Percentiles rank a stretch among this genome's conserved stretches.
These are phyloP conservation scores for Lasiurus borealis DNA, from an alignment of 2,113 vertebrate species.

Conservation along the genomic window DNA sequence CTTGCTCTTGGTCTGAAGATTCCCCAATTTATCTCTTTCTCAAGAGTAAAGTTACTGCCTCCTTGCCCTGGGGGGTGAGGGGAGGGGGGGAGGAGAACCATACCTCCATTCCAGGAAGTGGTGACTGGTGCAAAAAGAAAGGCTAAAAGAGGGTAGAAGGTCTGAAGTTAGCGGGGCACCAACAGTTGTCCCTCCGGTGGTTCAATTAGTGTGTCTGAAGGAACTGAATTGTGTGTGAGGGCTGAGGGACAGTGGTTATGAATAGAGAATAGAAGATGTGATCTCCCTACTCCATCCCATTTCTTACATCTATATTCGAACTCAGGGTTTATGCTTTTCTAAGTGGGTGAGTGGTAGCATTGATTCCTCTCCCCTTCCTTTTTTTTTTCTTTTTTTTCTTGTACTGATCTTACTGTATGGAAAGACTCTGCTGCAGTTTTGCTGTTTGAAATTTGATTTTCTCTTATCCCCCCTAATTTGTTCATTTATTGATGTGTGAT, in stretches of 20 bases:
- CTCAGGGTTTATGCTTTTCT: conserved; percentile 34
- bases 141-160: neutral
- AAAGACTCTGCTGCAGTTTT: neutral
- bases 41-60: neutral
- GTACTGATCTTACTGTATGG: neutral
- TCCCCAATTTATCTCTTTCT: neutral
- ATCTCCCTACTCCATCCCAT: neutral
- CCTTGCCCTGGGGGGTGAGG: neutral
- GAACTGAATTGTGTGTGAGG: conserved; percentile 31
- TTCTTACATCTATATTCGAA: neutral
- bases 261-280: neutral
- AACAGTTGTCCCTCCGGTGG: neutral
- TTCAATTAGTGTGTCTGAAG: conserved; percentile 50
- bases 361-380: neutral
- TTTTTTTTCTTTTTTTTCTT: conserved; percentile 63
- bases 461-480: neutral
- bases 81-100: neutral
- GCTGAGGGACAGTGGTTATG: neutral
- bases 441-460: conserved; percentile 16
- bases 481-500: neutral
- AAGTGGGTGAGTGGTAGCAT: neutral
- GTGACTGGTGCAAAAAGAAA: neutral
- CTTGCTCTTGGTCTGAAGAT: conserved; percentile 35
- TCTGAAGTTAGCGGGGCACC: neutral
- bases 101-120: neutral